These are phyloP conservation scores for Amazona vittata DNA, from an alignment of 2,113 vertebrate genomes.

Conservation along the genomic window DNA sequence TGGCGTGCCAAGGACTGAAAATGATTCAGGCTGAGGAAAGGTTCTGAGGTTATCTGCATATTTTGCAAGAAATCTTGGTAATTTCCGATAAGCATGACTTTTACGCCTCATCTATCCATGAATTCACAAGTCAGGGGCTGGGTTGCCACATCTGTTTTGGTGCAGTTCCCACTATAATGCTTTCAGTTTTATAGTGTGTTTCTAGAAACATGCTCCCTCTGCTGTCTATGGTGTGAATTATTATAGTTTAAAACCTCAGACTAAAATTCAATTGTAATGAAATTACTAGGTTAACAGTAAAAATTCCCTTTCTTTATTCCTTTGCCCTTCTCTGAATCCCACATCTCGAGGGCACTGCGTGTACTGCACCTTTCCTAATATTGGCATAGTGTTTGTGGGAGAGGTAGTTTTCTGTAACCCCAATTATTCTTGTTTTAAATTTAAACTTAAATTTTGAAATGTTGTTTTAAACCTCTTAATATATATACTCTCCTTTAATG, in stretches of 20 bases:
- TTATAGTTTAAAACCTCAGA: neutral
- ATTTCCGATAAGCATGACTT: neutral
- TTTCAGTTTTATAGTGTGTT: accelerated
- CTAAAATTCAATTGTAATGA: neutral
- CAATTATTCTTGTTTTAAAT: neutral
- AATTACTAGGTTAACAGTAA: neutral
- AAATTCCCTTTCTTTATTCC: neutral
- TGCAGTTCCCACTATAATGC: neutral
- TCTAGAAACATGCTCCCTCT: slow-evolving; percentile 47
- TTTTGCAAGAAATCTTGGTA: neutral
- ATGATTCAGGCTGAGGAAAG: neutral
- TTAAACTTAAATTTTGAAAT: neutral
- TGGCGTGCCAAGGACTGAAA: neutral
- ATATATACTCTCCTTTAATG: neutral
- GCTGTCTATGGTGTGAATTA: neutral
- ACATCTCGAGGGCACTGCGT: neutral
- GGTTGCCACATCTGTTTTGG: neutral
- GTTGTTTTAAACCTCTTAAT: neutral
- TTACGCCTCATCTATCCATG: neutral
- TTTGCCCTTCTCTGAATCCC: neutral
- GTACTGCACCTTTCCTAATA: too few relatives aligned
- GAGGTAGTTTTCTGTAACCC: neutral
- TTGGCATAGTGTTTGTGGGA: neutral
- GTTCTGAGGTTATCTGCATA: neutral
- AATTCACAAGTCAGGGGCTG: neutral